Conservation (phyloP, 2,888 invertebrate genomes). For the Scaptomyza polygonia region DNA sequence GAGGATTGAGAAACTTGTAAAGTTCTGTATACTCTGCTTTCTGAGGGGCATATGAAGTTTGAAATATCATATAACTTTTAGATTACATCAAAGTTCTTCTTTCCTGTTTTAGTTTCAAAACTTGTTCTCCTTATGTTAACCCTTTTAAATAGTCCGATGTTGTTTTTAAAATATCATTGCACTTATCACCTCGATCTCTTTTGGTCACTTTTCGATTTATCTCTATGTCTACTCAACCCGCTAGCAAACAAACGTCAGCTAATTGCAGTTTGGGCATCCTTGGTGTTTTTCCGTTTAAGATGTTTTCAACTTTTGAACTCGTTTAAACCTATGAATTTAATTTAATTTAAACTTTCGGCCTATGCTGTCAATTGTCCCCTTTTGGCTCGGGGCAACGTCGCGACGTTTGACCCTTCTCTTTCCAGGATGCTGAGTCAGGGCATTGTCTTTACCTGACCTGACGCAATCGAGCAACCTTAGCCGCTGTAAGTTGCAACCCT, state of each 20-base stretch:
- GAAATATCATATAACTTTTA: background rate
- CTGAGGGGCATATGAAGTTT: too few species aligned
- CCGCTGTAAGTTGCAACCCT: slow-evolving; percentile 66
- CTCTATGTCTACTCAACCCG: background rate
- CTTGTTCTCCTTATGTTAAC: background rate
- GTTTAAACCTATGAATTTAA: slow-evolving; percentile 69
- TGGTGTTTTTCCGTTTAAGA: slow-evolving; percentile 3
- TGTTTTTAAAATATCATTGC: slow-evolving; percentile 9
- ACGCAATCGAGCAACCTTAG: slow-evolving; percentile 25
- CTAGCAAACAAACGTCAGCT: slow-evolving; percentile 46
- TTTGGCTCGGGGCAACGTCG: slow-evolving; percentile 27
- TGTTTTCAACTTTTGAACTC: slow-evolving; percentile 67
- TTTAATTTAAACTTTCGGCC: slow-evolving; percentile 76
- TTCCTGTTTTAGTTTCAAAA: background rate
- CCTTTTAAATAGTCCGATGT: background rate
- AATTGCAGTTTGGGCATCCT: slow-evolving; percentile 46
- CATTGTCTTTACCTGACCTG: slow-evolving; percentile 72
- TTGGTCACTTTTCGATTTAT: slow-evolving; percentile 17
- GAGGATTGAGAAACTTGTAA: background rate
- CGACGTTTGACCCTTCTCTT: slow-evolving; percentile 66
- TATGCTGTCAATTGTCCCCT: slow-evolving; percentile 55
- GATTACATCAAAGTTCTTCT: background rate
- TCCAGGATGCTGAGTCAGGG: slow-evolving; percentile 31
- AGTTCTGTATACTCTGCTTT: background rate
- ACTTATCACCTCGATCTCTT: slow-evolving; percentile 18